phyloP scores from a whole-genome alignment of 2,113 vertebrate genomes.

The Acrocephalus kingi region DNA sequence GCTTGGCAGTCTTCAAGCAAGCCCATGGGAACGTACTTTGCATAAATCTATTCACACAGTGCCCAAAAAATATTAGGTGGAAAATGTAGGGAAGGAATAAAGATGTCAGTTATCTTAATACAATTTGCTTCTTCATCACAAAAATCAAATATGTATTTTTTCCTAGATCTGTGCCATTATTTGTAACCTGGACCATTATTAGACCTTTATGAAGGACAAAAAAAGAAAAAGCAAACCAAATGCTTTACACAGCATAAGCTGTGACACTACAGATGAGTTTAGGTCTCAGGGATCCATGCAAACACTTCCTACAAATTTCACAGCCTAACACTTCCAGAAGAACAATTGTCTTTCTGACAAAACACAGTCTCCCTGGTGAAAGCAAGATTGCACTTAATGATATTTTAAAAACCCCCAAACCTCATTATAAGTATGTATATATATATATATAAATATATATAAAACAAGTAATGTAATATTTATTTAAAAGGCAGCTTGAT shows the following conservation, averaged over 20 bases:
- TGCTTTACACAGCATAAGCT: fast-evolving
- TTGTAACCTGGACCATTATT: neutral
- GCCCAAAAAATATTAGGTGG: neutral
- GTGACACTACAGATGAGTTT: neutral
- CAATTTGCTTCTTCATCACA: neutral
- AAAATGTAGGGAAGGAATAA: neutral
- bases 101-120: neutral
- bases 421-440: neutral
- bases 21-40: neutral
- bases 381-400: neutral
- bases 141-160: neutral
- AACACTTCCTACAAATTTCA: neutral
- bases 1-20: neutral
- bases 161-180: neutral
- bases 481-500: neutral
- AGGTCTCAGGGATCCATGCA: neutral
- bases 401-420: neutral
- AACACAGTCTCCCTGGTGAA: neutral
- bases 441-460: neutral
- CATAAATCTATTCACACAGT: neutral
- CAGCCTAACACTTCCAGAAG: neutral
- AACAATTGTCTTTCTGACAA: neutral
- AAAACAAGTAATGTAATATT: neutral
- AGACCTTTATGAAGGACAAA: neutral
- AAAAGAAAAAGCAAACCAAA: neutral